Evolutionary conservation across 2,797 vertebrate genomes (phyloP).

Genomic region (Harpagifer antarcticus): DNA sequence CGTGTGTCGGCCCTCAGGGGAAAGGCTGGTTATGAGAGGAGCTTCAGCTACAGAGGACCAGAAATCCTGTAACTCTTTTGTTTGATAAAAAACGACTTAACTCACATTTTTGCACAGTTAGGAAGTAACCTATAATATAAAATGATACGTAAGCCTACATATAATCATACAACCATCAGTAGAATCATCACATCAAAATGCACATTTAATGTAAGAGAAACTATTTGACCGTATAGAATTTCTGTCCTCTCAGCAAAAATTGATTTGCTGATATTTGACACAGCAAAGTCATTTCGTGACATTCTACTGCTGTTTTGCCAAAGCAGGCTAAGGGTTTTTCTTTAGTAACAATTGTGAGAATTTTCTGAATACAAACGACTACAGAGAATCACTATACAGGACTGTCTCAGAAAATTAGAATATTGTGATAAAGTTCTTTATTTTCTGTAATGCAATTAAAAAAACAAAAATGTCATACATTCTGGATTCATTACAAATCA

Average conservation of each 20-base stretch:
- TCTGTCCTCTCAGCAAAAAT: slow-evolving; percentile 6
- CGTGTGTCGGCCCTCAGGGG: slow-evolving; percentile 6
- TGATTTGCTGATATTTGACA: slow-evolving; percentile 30
- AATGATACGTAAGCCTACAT: too few species aligned
- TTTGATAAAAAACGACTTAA: background rate
- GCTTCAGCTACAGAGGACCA: background rate
- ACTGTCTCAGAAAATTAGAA: too few species aligned
- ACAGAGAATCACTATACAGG: background rate
- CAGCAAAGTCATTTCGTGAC: background rate
- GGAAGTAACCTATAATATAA: too few species aligned
- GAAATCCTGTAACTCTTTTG: background rate
- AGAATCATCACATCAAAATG: background rate
- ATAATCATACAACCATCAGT: background rate
- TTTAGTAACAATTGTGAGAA: background rate
- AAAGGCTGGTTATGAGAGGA: background rate
- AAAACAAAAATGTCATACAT: too few species aligned
- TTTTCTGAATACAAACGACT: background rate
- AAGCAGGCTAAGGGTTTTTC: background rate
- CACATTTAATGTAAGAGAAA: background rate
- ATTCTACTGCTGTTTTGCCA: background rate
- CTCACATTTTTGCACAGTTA: background rate
- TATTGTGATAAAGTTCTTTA: too few species aligned
- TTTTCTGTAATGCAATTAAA: too few species aligned
- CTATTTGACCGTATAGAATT: slow-evolving; percentile 3
- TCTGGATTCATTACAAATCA: too few species aligned